A percentile compares a stretch with the other conserved stretches of the same genome.
Evolutionary conservation across 1,140 invertebrate species (phyloP).

Genomic region (Trichonephila inaurata): DNA sequence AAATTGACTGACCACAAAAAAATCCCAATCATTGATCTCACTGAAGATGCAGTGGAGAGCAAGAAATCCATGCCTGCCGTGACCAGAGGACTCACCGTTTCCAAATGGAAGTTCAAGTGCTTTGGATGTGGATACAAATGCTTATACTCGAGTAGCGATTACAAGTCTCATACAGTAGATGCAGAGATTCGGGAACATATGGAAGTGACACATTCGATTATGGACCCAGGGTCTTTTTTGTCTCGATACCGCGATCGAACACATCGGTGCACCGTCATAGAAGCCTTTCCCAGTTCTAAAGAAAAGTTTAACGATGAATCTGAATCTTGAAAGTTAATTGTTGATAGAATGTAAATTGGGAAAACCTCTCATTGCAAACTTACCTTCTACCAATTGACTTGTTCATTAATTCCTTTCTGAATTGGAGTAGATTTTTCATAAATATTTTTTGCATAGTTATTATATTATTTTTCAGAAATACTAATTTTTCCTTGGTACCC

Average conservation of each 20-base stretch:
- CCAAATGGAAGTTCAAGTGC: slow-evolving; percentile 17
- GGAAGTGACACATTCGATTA: neutral
- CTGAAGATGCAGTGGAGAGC: neutral
- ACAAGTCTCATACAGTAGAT: neutral
- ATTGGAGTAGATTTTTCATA: too few species aligned
- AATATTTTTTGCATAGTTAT: too few species aligned
- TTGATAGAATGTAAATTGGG: neutral
- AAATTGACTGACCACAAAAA: neutral
- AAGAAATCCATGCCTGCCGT: neutral
- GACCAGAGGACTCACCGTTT: neutral
- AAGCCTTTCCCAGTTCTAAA: slow-evolving; percentile 33
- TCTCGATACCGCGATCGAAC: slow-evolving; percentile 5
- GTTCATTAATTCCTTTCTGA: too few species aligned
- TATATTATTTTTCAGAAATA: too few species aligned
- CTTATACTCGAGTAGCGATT: neutral
- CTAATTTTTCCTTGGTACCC: too few species aligned
- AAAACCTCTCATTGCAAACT: neutral
- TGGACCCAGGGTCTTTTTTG: slow-evolving; percentile 1
- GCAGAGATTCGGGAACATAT: slow-evolving; percentile 6
- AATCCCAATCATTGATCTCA: slow-evolving; percentile 34
- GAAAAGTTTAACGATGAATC: neutral
- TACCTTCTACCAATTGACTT: too few species aligned
- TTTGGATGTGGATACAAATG: slow-evolving; percentile 40
- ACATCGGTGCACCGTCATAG: slow-evolving; percentile 15
- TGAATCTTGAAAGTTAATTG: slow-evolving; percentile 4